Base-by-base conservation (phyloP, 92 coral and sea anemone genomes). In the Pocillopora meandrina region DNA sequence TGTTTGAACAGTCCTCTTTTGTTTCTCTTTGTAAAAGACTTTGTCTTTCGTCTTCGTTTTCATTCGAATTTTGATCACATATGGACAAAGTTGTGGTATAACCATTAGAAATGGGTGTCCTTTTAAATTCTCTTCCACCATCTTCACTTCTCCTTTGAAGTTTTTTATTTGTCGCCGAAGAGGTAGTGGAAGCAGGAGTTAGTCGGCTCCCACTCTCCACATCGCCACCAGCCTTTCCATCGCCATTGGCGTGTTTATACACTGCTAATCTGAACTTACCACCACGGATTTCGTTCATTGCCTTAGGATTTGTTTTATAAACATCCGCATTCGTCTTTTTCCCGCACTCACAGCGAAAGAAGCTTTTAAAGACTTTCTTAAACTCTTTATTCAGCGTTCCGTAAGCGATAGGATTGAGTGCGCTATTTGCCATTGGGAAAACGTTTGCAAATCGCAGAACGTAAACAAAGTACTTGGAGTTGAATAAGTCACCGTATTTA, bases 401-500 rank as follows among this genome's bases (percentile, higher is more conserved):
- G 67, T 97, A 97, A 0, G 96, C 98, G 72, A 97, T 94, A 4
- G 99, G 98, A 60, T 97, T 97, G 26, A 97, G 85, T 36, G 99
- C 99, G 76, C 99, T 94, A 79, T 97, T 97, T 2, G 99, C 99
- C 99, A 97, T 97, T 0, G 98, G 95, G 69, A 97, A 97, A 18
- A 97, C 96, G 87, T 97, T 95, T 12, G 99, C 83, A 80, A 97
- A 92, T 19, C 99, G 93, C 56, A 97, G 86, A 15, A 97, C 93
- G 33, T 97, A 97, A 34, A 97, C 84, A 13, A 81, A 75, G 81
- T 97, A 95, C 18, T 92, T 95, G 42, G 88, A 90, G 19, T 82
- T 66, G 26, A 33, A 62, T 42, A 97, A 87, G 61, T 97, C 86
- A 10, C 99, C 99, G 76, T 94, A 97, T 3, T 82, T 82, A 82